Evolutionary conservation across 2,113 vertebrate species (phyloP).

Genomic region (Menidia beryllina): DNA sequence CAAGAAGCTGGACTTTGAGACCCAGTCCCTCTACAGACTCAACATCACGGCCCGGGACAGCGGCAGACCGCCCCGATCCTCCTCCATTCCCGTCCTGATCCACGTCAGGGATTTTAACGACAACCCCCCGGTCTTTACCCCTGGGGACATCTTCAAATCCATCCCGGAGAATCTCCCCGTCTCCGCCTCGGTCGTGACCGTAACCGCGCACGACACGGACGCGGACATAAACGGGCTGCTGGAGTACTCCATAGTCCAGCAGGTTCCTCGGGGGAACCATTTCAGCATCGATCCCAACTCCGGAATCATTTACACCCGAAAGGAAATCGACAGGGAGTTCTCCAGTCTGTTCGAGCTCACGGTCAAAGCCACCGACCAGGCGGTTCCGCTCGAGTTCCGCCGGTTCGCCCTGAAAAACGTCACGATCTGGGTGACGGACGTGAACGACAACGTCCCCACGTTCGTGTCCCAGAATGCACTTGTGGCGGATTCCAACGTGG

Average conservation of each 20-base stretch:
- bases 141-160: conserved; percentile 95
- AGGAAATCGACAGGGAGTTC: conserved; percentile 94
- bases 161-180: conserved; percentile 93
- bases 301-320: conserved; percentile 89
- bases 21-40: conserved; percentile 91
- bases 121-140: conserved; percentile 92
- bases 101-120: conserved; percentile 97
- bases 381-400: conserved; percentile 91
- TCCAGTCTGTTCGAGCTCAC: conserved; percentile 95
- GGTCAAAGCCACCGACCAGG: conserved; percentile 93
- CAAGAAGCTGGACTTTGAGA: conserved; percentile 95
- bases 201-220: conserved; percentile 92
- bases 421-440: conserved; percentile 93
- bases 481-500: conserved; percentile 88
- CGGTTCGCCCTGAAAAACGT: conserved; percentile 94
- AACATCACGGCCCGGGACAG: conserved; percentile 95
- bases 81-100: conserved; percentile 92
- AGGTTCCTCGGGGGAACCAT: conserved; percentile 91
- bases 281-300: conserved; percentile 88
- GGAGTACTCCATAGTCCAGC: conserved; percentile 90
- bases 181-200: conserved; percentile 89
- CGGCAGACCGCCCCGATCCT: conserved; percentile 89
- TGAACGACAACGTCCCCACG: conserved; percentile 93
- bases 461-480: conserved; percentile 94
- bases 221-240: conserved; percentile 95